Conservation (phyloP, 2,888 invertebrate species). For the Ditylenchus weischeri region DNA sequence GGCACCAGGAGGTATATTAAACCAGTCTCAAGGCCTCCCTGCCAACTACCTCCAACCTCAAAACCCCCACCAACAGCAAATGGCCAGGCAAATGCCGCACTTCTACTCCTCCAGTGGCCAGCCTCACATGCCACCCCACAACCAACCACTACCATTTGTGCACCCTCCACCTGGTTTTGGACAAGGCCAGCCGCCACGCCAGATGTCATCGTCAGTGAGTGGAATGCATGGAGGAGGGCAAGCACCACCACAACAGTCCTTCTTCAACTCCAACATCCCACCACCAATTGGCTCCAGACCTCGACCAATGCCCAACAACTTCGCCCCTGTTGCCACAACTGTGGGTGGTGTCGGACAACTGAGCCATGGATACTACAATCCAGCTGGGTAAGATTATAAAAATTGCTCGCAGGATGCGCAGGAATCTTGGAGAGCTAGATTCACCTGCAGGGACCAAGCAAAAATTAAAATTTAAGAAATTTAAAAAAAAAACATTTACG, state of each 20-base stretch:
- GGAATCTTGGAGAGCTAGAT: too few species aligned
- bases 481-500: too few species aligned
- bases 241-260: background rate
- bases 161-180: slow-evolving; percentile 7
- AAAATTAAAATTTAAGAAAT: too few species aligned
- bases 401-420: too few species aligned
- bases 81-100: background rate
- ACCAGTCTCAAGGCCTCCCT: too few species aligned
- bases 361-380: background rate
- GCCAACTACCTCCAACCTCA: background rate
- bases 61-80: background rate
- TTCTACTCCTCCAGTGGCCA: slow-evolving; percentile 3
- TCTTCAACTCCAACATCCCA: slow-evolving; percentile 2
- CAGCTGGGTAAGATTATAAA: too few species aligned
- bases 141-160: slow-evolving; percentile 3
- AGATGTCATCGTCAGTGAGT: background rate
- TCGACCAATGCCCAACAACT: background rate
- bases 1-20: too few species aligned
- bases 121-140: background rate
- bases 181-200: background rate
- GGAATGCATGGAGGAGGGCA: background rate
- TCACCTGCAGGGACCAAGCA: too few species aligned
- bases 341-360: background rate
- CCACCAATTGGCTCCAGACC: slow-evolving; percentile 3
- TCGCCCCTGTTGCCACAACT: background rate